phyloP scores from a whole-genome alignment of 2,888 invertebrate genomes.

The Acanthosepion lycidas region DNA sequence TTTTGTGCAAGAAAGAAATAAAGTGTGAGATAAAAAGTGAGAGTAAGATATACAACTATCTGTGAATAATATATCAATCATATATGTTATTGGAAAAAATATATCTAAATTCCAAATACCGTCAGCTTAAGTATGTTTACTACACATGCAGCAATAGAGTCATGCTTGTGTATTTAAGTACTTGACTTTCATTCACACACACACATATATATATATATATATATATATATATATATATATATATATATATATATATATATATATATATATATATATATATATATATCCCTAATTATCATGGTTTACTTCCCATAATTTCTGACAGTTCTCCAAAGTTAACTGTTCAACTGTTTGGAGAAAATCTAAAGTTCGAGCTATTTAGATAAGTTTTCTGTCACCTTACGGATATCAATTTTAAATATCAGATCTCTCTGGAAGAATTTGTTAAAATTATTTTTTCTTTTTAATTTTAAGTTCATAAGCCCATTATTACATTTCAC shows the following conservation, averaged over 20 bases:
- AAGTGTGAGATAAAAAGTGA: too few species aligned
- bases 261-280: background rate
- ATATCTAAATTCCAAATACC: too few species aligned
- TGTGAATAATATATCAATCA: too few species aligned
- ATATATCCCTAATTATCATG: background rate
- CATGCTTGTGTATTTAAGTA: too few species aligned
- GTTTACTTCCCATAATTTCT: too few species aligned
- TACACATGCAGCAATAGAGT: too few species aligned
- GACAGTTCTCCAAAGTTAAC: background rate
- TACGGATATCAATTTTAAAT: background rate
- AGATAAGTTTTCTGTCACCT: background rate
- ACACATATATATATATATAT: background rate
- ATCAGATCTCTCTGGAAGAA: background rate
- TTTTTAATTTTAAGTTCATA: background rate
- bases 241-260: background rate
- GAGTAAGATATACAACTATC: too few species aligned
- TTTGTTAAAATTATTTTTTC: too few species aligned
- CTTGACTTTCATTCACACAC: too few species aligned
- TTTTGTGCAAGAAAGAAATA: too few species aligned
- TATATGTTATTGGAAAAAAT: too few species aligned
- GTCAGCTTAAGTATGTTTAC: too few species aligned
- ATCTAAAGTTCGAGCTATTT: background rate
- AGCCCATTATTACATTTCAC: background rate
- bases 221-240: conserved; percentile 10
- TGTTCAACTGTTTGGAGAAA: background rate